A percentile compares a stretch with the other conserved stretches of the same genome.
Conservation (phyloP, 2,888 invertebrate species). For the Ormyrus rosae region DNA sequence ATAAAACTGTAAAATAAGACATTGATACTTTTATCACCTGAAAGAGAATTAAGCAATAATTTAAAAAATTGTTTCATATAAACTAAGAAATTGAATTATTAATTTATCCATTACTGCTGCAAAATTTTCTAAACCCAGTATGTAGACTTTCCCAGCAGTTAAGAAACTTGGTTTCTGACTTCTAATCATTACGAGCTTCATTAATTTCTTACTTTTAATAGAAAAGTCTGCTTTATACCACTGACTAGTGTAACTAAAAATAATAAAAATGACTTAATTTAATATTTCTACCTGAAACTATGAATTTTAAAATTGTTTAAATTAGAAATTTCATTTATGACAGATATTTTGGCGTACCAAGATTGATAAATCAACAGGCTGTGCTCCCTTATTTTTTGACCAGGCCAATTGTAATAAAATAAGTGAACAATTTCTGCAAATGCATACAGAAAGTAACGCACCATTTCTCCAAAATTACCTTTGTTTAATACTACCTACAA, state of each 20-base stretch:
- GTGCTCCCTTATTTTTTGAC: constrained; percentile 48
- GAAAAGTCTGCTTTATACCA: constrained; percentile 48
- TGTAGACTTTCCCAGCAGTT: constrained; percentile 48
- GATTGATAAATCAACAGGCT: constrained; percentile 43
- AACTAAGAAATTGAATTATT: too few species aligned
- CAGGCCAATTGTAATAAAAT: constrained; percentile 52
- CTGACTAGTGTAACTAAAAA: constrained; percentile 43
- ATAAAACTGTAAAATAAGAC: constrained; percentile 54
- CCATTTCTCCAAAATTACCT: constrained; percentile 33
- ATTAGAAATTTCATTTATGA: neutral
- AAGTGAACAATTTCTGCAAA: constrained; percentile 46
- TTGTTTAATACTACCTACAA: constrained; percentile 38
- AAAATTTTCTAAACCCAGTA: constrained; percentile 52
- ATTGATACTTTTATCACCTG: constrained; percentile 50
- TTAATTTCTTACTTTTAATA: constrained; percentile 29
- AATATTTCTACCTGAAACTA: neutral
- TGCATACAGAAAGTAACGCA: constrained; percentile 21
- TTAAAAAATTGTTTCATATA: too few species aligned
- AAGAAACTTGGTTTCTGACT: constrained; percentile 44
- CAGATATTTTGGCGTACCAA: constrained; percentile 31
- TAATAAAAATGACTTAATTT: neutral
- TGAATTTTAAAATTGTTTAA: constrained; percentile 1
- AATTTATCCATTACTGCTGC: constrained; percentile 30
- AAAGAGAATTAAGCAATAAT: neutral
- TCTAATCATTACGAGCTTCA: constrained; percentile 46